Conservation (phyloP, 2,113 vertebrate genomes). For the Cheirogaleus medius region DNA sequence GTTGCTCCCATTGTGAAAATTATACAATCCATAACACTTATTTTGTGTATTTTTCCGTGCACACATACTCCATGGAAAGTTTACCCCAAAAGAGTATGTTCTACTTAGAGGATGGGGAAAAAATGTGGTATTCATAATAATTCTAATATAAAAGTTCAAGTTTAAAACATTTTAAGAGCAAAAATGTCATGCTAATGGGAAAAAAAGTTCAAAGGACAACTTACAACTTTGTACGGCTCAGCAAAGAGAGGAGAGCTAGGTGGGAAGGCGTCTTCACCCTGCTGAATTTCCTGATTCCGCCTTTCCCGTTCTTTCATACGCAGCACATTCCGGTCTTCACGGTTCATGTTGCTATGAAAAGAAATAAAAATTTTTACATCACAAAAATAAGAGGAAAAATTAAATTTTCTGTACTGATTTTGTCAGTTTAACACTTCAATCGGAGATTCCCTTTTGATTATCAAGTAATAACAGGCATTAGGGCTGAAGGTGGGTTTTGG, state of each 20-base stretch:
- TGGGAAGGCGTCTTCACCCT: slow-evolving; percentile 98
- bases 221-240: slow-evolving; percentile 99
- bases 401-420: not conserved
- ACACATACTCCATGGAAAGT: not conserved
- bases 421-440: not conserved
- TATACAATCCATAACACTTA: not conserved
- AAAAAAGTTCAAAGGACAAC: slow-evolving; percentile 73
- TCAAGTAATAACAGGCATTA: not conserved
- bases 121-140: not conserved
- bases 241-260: slow-evolving; percentile 98
- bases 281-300: slow-evolving; percentile 92
- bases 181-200: not conserved
- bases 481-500: not conserved
- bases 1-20: not conserved
- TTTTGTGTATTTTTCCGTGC: not conserved
- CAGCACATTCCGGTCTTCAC: slow-evolving; percentile 99
- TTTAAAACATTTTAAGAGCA: slow-evolving; percentile 30
- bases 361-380: slow-evolving; percentile 81
- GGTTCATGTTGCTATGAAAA: slow-evolving; percentile 98
- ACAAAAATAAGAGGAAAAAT: slow-evolving; percentile 56
- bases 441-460: not conserved
- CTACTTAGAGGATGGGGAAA: not conserved
- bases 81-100: not conserved
- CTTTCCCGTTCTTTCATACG: slow-evolving; percentile 98
- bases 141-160: slow-evolving; percentile 42